Conservation (phyloP, 92 coral and sea anemone species). For the Plumapathes pennacea region DNA sequence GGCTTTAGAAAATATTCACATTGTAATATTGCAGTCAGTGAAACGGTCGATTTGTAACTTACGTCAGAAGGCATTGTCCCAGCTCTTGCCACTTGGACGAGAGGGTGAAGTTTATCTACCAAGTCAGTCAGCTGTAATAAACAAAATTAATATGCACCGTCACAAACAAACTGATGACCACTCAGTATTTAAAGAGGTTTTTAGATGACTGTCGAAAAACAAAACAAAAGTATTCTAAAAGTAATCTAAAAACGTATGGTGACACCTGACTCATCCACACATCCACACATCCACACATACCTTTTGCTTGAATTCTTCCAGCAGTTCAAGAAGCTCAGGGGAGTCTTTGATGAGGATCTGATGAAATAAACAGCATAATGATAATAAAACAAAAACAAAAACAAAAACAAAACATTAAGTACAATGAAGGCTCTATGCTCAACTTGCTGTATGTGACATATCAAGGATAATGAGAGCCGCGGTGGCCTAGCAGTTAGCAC, state of each 20-base stretch:
- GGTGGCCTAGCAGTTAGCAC: no score
- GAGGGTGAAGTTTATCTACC: conserved; percentile 57
- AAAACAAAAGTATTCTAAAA: no score
- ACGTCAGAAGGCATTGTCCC: conserved; percentile 84
- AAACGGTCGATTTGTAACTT: no score
- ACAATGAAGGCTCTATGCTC: no score
- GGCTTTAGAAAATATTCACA: background rate
- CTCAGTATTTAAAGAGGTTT: background rate
- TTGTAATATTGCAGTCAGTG: no score
- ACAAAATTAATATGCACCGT: background rate
- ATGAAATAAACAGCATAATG: no score
- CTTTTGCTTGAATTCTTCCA: conserved; percentile 84
- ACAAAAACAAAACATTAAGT: no score
- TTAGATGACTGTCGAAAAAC: background rate
- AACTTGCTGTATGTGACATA: no score
- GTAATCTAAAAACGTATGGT: background rate
- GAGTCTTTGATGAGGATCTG: conserved; percentile 88
- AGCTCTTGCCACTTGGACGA: conserved; percentile 74
- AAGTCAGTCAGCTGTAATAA: conserved; percentile 68
- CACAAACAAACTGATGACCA: background rate
- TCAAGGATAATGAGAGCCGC: no score
- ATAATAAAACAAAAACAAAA: no score
- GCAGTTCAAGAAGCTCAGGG: conserved; percentile 88
- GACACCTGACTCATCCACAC: background rate
- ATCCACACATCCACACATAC: conserved; percentile 23